phyloP scores from a whole-genome alignment of 2,888 invertebrate genomes.

The Sceliomorpha sp. region DNA sequence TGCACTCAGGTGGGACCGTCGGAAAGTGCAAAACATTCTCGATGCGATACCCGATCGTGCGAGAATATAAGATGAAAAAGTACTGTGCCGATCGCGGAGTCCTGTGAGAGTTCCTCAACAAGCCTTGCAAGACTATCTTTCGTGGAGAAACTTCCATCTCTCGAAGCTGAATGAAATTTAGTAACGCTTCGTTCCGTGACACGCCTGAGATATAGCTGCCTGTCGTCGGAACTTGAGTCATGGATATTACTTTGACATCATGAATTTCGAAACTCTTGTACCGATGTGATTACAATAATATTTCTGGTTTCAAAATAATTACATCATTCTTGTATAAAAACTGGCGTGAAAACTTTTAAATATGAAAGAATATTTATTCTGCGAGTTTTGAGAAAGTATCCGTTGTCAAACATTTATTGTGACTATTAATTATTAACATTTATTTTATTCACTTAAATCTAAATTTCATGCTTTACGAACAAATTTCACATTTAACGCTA shows the following conservation, averaged over 20 bases:
- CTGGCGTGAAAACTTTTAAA: slow-evolving; percentile 12
- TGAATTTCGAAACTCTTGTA: slow-evolving; percentile 4
- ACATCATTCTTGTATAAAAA: slow-evolving; percentile 18
- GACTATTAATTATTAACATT: no score
- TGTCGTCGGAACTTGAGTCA: not conserved
- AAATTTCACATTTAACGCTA: no score
- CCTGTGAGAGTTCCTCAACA: slow-evolving; percentile 14
- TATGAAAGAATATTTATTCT: no score
- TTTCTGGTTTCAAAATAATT: no score
- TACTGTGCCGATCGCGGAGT: slow-evolving; percentile 8
- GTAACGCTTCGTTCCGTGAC: slow-evolving; percentile 5
- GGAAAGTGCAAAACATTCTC: slow-evolving; percentile 21
- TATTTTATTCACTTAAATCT: no score
- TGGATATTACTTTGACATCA: slow-evolving; percentile 11
- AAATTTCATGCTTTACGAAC: no score
- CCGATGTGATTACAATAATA: not conserved
- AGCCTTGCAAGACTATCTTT: not conserved
- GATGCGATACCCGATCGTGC: slow-evolving; percentile 15
- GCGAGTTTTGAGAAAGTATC: no score
- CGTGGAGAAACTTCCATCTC: slow-evolving; percentile 1
- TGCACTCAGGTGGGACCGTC: slow-evolving; percentile 18
- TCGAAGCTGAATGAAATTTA: slow-evolving; percentile 13
- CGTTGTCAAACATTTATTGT: no score
- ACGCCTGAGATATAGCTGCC: not conserved
- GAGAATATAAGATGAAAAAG: slow-evolving; percentile 18